Evolutionary conservation across 2,113 vertebrate species (phyloP).

Genomic region (Hymenochirus boettgeri): DNA sequence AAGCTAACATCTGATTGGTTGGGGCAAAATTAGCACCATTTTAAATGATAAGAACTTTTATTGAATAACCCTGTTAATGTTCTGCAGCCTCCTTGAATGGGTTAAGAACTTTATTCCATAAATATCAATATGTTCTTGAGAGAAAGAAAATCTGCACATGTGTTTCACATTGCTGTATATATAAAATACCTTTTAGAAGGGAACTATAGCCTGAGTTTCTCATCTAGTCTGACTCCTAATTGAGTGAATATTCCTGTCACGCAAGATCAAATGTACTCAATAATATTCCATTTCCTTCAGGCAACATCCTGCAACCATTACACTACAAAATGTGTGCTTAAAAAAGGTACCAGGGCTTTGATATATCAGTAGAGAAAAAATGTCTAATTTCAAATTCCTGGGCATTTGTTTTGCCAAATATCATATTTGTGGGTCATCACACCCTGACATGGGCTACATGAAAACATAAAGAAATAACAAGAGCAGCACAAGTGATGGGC

Average conservation of each 20-base stretch:
- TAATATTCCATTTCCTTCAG: constrained; percentile 41
- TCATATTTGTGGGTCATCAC: no score
- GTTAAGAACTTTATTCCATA: constrained; percentile 32
- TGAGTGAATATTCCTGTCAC: constrained; percentile 42
- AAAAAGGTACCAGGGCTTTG: neutral
- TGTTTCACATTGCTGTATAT: constrained; percentile 42
- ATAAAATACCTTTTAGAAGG: constrained; percentile 43
- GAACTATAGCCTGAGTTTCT: constrained; percentile 42
- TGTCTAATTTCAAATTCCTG: no score
- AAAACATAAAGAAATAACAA: no score
- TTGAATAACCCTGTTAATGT: constrained; percentile 13
- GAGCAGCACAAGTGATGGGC: no score
- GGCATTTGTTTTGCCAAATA: no score
- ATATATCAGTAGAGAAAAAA: no score
- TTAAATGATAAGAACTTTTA: no score
- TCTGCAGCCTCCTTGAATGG: neutral
- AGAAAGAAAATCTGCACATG: constrained; percentile 29
- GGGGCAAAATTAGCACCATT: no score
- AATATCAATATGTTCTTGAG: constrained; percentile 26
- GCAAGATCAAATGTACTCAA: constrained; percentile 41
- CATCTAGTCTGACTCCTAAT: constrained; percentile 40
- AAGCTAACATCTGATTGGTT: no score
- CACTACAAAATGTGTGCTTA: constrained; percentile 25
- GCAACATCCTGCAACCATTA: constrained; percentile 42
- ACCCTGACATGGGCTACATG: no score